Evolutionary conservation across 2,888 invertebrate species (phyloP), one percentile per base, ranked within the genome.

Genomic region (Cetonia aurata): DNA sequence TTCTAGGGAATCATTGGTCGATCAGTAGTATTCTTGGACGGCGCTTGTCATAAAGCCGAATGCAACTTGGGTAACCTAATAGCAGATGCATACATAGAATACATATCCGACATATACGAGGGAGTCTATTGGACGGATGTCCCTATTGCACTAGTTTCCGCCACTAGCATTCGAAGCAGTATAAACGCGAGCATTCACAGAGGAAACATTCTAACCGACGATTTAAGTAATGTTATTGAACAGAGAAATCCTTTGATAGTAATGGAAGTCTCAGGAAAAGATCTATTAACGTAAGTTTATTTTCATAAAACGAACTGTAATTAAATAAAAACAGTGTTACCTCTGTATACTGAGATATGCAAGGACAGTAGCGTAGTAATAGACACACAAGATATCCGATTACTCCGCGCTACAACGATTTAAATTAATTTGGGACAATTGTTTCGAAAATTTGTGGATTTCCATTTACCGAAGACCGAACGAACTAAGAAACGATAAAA

Each of bases 161-260:
- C 53, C 3, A 67, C 52, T 6, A 46, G 53, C 9, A 68, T 71
- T 15, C 25, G 52, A 19, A 44, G 59, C 33, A 68, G 62, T 42
- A 67, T 71, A 31, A 67, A 68, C 13, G 15, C 71, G 10, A 53
- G 55, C 3, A 12, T 42, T 31, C 33, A 33, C n/a, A 48, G 46
- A 37, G 59, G 66, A 33, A n/a, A 33, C 71, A 85, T 87, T 69
- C 87, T 96, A 8, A 92, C 92, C 0, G 86, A 88, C 79, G 92
- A 62, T 33, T 48, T 62, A 13, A 13, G 33, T n/a, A 62, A 19
- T 48, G 62, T 33, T 6, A 8, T 62, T 1, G 48, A 62, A 15
- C 48, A 62, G n/a, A 96, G 97, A 0, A 97, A 95, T 81, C 88
- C 89, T 33, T 93, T 93, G 77, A 86, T 87, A 44, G 86, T 90